These are phyloP conservation scores for Podabrus alpinus DNA, from an alignment of 2,888 invertebrate species.

Conservation along the genomic window DNA sequence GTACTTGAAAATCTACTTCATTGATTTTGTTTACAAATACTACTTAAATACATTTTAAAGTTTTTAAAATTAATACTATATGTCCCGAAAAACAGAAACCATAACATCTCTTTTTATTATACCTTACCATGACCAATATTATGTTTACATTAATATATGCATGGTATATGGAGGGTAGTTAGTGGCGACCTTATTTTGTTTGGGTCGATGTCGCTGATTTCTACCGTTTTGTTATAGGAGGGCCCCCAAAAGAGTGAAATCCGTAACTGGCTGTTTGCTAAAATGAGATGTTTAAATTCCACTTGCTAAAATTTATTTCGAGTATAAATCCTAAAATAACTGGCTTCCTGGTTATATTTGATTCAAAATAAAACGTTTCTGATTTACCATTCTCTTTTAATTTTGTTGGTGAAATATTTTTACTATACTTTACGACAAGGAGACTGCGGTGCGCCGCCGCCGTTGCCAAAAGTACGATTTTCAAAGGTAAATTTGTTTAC, in stretches of 20 bases:
- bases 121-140: no score
- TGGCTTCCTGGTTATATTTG: neutral
- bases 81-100: no score
- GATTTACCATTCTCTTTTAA: neutral
- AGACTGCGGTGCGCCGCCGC: neutral
- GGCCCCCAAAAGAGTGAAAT: neutral
- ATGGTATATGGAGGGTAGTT: no score
- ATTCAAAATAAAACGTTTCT: neutral
- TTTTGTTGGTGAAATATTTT: neutral
- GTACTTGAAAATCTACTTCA: neutral
- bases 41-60: neutral
- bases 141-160: no score
- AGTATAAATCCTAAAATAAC: neutral
- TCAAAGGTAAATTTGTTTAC: neutral
- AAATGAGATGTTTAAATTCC: neutral
- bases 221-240: no score
- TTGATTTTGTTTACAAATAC: neutral
- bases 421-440: neutral
- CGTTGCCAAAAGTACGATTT: neutral
- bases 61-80: no score
- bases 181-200: no score
- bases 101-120: no score
- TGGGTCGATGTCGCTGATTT: no score
- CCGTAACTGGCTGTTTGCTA: neutral
- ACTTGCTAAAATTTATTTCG: neutral